Conservation (phyloP, 2,888 invertebrate species). For the Eristalinus aeneus region DNA sequence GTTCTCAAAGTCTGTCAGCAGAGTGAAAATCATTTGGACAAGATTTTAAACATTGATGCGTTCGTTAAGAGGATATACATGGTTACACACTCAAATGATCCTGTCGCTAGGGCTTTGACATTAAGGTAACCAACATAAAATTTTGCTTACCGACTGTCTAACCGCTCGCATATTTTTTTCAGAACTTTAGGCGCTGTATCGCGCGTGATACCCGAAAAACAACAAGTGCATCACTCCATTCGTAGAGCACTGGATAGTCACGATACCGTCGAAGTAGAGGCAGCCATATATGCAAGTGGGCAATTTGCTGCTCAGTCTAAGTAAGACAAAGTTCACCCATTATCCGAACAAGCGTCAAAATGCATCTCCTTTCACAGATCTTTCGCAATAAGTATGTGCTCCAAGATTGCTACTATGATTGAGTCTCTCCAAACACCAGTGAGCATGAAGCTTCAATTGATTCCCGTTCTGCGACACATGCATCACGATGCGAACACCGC, state of each 20-base stretch:
- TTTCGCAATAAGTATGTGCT: conserved; percentile 98
- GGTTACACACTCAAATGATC: conserved; percentile 98
- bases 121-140: conserved; percentile 79
- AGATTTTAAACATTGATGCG: conserved; percentile 97
- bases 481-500: conserved; percentile 88
- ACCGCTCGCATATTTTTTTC: background rate
- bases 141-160: background rate
- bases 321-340: conserved; percentile 80
- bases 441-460: conserved; percentile 93
- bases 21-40: conserved; percentile 97
- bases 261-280: conserved; percentile 97
- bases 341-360: background rate
- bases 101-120: conserved; percentile 95
- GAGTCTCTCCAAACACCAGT: conserved; percentile 95
- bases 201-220: conserved; percentile 94
- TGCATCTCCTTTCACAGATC: conserved; percentile 82
- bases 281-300: conserved; percentile 96
- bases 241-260: conserved; percentile 95
- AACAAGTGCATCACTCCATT: conserved; percentile 97
- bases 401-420: conserved; percentile 97
- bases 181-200: conserved; percentile 95
- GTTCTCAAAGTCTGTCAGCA: conserved; percentile 96
- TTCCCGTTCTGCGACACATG: conserved; percentile 95
- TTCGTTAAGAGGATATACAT: conserved; percentile 94
- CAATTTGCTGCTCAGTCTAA: conserved; percentile 97